A percentile compares a stretch with the other conserved stretches of the same genome.
These are phyloP conservation scores for Picathartes gymnocephalus DNA, from an alignment of 2,113 vertebrate genomes.

Conservation along the genomic window DNA sequence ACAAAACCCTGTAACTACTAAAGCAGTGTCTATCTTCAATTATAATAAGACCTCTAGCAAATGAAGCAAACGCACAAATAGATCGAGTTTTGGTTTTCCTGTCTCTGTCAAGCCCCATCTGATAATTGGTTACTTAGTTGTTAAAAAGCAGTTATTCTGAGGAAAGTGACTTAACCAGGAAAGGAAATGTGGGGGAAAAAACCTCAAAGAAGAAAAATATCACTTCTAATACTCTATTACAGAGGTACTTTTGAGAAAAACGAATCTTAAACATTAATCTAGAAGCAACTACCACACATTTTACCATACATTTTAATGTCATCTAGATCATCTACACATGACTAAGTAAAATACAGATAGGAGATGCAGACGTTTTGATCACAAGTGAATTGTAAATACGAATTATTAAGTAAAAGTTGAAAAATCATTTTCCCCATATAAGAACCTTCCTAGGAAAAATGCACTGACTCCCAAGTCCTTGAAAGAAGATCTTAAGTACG, in stretches of 20 bases:
- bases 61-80: background rate
- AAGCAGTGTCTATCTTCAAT: background rate
- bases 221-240: background rate
- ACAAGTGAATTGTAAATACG: background rate
- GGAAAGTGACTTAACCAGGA: background rate
- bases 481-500: background rate
- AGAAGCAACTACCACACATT: background rate
- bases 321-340: too few relatives aligned
- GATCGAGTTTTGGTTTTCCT: background rate
- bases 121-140: background rate
- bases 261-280: background rate
- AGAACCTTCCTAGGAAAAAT: background rate
- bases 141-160: background rate
- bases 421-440: background rate
- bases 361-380: background rate
- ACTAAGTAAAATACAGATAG: background rate
- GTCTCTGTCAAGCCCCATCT: background rate
- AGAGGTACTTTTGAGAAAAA: background rate
- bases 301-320: background rate
- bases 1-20: background rate
- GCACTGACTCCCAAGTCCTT: background rate
- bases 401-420: background rate
- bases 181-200: background rate
- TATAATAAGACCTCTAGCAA: constrained; percentile 14
- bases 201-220: background rate